Evolutionary conservation across 2,797 vertebrate species (phyloP).

Genomic region (Leuciscus waleckii): DNA sequence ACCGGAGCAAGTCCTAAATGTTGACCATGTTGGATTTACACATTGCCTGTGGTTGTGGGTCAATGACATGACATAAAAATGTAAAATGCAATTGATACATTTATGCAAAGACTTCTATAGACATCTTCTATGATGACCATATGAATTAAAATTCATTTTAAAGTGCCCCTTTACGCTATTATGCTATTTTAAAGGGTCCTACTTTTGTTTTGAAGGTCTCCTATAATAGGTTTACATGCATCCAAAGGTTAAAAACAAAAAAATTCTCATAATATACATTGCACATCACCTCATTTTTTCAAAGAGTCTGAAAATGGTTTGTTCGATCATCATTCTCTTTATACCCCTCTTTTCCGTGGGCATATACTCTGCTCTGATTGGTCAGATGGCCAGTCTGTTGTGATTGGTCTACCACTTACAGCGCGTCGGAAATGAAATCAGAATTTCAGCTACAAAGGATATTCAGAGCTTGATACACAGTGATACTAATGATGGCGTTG

Average conservation of each 20-base stretch:
- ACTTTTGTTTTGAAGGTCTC: neutral
- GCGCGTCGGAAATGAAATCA: neutral
- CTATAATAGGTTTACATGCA: neutral
- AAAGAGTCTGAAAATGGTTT: neutral
- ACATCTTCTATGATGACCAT: neutral
- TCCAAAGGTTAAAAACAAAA: neutral
- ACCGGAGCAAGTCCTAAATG: conserved; percentile 28
- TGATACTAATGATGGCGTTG: neutral
- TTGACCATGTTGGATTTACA: conserved; percentile 39
- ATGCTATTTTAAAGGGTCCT: neutral
- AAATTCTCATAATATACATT: neutral
- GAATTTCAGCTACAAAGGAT: neutral
- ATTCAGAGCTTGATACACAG: neutral
- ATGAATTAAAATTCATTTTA: neutral
- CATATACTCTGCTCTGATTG: neutral
- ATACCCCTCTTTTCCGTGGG: too few relatives aligned
- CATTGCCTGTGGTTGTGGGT: neutral
- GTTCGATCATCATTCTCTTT: too few relatives aligned
- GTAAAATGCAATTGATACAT: neutral
- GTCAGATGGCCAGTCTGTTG: too few relatives aligned
- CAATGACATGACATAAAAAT: neutral
- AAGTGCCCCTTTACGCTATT: neutral
- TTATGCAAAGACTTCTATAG: neutral
- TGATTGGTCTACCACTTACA: neutral
- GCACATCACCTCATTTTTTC: neutral